phyloP scores from a whole-genome alignment of 2,888 invertebrate species.

The Hipparchia semele region DNA sequence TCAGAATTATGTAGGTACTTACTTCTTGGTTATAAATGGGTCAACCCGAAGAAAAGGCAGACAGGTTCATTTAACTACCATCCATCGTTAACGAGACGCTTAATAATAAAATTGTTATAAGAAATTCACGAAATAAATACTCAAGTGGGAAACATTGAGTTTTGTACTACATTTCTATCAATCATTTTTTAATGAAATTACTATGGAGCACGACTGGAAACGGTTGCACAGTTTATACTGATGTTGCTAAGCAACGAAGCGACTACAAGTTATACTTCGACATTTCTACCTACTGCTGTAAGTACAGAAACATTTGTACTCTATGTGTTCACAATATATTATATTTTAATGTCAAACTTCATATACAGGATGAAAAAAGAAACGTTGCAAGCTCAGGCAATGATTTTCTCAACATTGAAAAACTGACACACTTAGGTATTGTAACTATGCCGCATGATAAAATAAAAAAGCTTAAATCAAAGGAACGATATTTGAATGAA shows the following conservation, averaged over 20 bases:
- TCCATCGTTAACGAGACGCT: neutral
- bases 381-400: too few species aligned
- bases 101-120: neutral
- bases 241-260: slow-evolving; percentile 62
- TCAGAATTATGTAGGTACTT: neutral
- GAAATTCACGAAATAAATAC: slow-evolving; percentile 14
- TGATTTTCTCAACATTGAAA: too few species aligned
- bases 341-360: too few species aligned
- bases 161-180: slow-evolving; percentile 51
- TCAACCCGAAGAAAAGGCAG: neutral
- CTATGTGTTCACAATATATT: too few species aligned
- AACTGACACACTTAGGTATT: too few species aligned
- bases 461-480: too few species aligned
- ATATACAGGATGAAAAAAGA: too few species aligned
- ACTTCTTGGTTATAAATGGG: slow-evolving; percentile 5
- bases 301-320: too few species aligned
- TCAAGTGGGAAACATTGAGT: slow-evolving; percentile 63
- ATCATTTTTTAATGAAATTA: slow-evolving; percentile 47
- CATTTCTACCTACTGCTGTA: slow-evolving; percentile 1
- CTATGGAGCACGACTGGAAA: slow-evolving; percentile 48
- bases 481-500: too few species aligned
- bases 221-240: slow-evolving; percentile 52
- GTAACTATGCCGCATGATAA: too few species aligned
- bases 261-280: slow-evolving; percentile 6
- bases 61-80: neutral